Percentiles rank a stretch among this genome's conserved stretches.
These are phyloP conservation scores for Macrobrachium nipponense DNA, from an alignment of 1,140 invertebrate genomes.

Conservation along the genomic window DNA sequence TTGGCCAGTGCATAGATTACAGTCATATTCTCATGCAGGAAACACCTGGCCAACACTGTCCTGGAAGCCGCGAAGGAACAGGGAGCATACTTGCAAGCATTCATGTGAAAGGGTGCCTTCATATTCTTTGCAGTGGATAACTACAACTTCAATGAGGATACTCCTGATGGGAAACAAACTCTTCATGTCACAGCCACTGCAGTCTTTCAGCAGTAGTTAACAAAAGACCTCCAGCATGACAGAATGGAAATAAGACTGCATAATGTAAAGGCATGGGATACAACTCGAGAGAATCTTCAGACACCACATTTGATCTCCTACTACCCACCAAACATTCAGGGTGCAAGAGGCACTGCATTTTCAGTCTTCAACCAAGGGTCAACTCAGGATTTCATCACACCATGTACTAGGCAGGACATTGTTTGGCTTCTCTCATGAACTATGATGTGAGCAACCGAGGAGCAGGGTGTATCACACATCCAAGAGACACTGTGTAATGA, in stretches of 20 bases:
- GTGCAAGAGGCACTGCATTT: conserved; percentile 2
- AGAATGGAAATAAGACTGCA: conserved; percentile 5
- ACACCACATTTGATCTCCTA: conserved; percentile 4
- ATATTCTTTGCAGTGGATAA: conserved; percentile 18
- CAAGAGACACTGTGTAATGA: too few species aligned
- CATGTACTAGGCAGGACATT: too few species aligned
- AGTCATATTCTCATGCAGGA: conserved; percentile 16
- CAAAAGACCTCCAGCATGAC: conserved; percentile 10
- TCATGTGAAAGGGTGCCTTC: background rate
- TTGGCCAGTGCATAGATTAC: conserved; percentile 24
- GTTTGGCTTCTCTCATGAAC: too few species aligned
- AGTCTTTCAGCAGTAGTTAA: background rate
- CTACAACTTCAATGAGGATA: conserved; percentile 5
- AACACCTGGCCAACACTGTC: conserved; percentile 3
- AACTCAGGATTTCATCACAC: too few species aligned
- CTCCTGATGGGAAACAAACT: conserved; percentile 9
- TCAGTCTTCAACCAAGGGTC: too few species aligned
- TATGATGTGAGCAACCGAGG: too few species aligned
- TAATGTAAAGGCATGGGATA: conserved; percentile 5
- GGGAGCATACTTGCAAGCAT: conserved; percentile 11
- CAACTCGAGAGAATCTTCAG: conserved; percentile 1
- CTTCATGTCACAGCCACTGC: conserved; percentile 4
- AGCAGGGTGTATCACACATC: too few species aligned
- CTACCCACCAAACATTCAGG: conserved; percentile 8
- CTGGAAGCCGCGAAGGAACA: background rate